A percentile compares a stretch with the other conserved stretches of the same genome.
Conservation (phyloP, 2,888 invertebrate genomes). For the Drepana falcataria region DNA sequence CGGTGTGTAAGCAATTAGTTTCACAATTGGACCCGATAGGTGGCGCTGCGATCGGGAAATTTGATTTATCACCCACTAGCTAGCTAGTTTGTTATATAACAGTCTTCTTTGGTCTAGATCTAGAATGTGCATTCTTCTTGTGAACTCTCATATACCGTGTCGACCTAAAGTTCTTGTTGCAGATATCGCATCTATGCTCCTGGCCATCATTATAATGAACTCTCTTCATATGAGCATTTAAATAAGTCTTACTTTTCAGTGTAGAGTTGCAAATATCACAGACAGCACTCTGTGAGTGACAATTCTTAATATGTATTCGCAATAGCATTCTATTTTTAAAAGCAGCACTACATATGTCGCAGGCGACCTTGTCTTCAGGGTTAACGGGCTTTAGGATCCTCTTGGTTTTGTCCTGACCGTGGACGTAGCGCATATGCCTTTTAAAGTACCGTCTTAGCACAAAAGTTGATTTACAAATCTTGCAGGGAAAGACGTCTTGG, state of each 20-base stretch:
- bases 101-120: conserved; percentile 7
- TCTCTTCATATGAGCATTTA: conserved; percentile 25
- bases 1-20: too few species aligned
- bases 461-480: background rate
- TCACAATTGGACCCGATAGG: too few species aligned
- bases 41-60: too few species aligned
- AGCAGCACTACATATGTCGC: conserved; percentile 18
- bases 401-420: background rate
- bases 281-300: conserved; percentile 22
- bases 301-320: conserved; percentile 25
- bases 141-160: conserved; percentile 33
- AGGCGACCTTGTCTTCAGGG: conserved; percentile 3
- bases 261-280: conserved; percentile 29
- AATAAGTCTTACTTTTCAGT: conserved; percentile 27
- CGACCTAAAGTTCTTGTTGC: conserved; percentile 32
- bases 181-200: conserved; percentile 26
- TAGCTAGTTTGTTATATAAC: too few species aligned
- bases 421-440: background rate
- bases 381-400: background rate
- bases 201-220: conserved; percentile 34
- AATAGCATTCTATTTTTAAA: conserved; percentile 16
- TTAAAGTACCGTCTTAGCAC: background rate
- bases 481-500: background rate
- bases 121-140: conserved; percentile 18
- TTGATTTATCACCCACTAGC: too few species aligned